Base-by-base conservation (phyloP, 2,888 invertebrate species). In the Callyntrura sp. region DNA sequence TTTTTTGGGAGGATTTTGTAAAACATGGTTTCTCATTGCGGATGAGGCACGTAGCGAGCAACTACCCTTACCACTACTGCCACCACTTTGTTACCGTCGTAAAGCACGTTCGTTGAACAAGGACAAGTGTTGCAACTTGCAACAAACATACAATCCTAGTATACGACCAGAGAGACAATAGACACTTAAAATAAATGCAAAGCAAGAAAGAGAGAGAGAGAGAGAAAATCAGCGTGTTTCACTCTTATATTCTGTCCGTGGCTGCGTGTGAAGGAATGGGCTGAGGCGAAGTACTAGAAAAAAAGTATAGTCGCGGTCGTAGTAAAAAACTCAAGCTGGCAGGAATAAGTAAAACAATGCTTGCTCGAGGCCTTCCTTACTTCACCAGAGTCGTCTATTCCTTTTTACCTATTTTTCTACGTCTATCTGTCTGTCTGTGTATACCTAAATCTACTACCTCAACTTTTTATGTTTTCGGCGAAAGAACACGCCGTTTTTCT, bases 181-280 rank as follows among this genome's bases (percentile, higher is more conserved):
- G 35, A 35, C 35, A 35, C 35, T 35, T 35, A 35, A 35, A 35
- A 35, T 35, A 35, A 35, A 35, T 35, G 35, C 35, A 35, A 14
- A 51, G 51, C 12, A 12, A 51, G 51, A 51, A 11, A 51, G 51
- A 51, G 51, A 51, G n/a, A 12, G 51, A 51, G 35, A 51, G 51
- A 14, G n/a, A 51, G 51, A 51, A 76, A 76, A 76, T 76, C 76
- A 76, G 76, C 51, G 48, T 51, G 51, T 76, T 76, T 76, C 43
- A 51, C 51, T 51, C 1, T 14, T 11, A 11, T 23, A 8, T 0
- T 51, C 25, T 51, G 48, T 70, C 43, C 45, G 43, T 12, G 5
- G n/a, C 35, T 35, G 45, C 17, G 20, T 51, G 76, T 14, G 51
- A 76, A 25, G 25, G 12, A 76, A 23, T 23, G 51, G 51, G 76